Percentiles rank a stretch among this genome's conserved stretches.
Evolutionary conservation across 2,888 invertebrate genomes (phyloP).

Genomic region (Drosophila quinaria): DNA sequence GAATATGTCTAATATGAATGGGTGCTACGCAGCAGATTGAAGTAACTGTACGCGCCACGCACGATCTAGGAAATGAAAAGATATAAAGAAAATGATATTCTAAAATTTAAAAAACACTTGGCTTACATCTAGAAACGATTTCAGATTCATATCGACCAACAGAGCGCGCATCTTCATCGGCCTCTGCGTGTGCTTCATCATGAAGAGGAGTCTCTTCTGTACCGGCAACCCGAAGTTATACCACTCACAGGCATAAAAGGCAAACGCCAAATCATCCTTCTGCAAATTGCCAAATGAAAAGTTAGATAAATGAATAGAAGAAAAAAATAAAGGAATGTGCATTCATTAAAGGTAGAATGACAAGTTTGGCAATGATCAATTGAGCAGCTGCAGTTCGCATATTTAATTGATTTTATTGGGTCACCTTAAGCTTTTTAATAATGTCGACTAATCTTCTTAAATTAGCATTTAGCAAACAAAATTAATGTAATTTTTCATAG

Average conservation of each 20-base stretch:
- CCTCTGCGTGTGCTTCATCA: slow-evolving; percentile 71
- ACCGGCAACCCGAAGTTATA: slow-evolving; percentile 68
- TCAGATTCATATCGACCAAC: slow-evolving; percentile 74
- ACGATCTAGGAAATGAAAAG: slow-evolving; percentile 63
- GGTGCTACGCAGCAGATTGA: slow-evolving; percentile 74
- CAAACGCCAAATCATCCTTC: slow-evolving; percentile 69
- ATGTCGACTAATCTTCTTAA: not conserved
- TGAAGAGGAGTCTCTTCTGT: slow-evolving; percentile 64
- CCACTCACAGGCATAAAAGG: slow-evolving; percentile 76
- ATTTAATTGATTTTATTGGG: not conserved
- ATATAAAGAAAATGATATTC: not conserved
- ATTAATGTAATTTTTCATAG: not conserved
- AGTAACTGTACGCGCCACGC: slow-evolving; percentile 82
- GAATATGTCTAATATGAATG: slow-evolving; percentile 42
- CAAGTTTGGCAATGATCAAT: not conserved
- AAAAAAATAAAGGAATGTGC: not conserved
- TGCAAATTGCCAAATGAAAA: slow-evolving; percentile 31
- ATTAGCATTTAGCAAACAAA: not conserved
- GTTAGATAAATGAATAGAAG: not conserved
- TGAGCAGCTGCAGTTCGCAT: not conserved
- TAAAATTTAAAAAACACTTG: not conserved
- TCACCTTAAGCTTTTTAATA: not conserved
- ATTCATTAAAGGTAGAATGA: slow-evolving; percentile 21
- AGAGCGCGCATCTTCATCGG: slow-evolving; percentile 78
- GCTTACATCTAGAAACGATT: slow-evolving; percentile 77